Percentiles rank a stretch among this genome's conserved stretches.
These are phyloP conservation scores for Bombus superbus DNA, from an alignment of 1,140 invertebrate species.

Conservation along the genomic window DNA sequence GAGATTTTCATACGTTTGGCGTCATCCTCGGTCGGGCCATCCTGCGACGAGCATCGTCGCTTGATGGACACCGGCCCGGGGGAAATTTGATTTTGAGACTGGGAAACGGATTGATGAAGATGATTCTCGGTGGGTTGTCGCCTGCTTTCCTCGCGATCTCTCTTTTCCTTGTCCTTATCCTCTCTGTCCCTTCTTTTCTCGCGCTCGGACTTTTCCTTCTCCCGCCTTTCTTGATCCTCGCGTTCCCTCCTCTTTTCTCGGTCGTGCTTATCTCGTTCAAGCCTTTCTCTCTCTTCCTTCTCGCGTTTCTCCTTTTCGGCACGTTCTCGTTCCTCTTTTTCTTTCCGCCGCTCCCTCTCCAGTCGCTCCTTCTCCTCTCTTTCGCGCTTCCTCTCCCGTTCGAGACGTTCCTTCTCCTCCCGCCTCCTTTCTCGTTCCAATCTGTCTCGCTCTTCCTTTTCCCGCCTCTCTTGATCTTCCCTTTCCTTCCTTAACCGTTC, in stretches of 20 bases:
- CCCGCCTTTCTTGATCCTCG: slow-evolving; percentile 68
- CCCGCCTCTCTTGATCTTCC: slow-evolving; percentile 80
- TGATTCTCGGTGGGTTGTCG: slow-evolving; percentile 76
- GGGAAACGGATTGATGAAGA: slow-evolving; percentile 65
- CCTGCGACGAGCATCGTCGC: slow-evolving; percentile 90
- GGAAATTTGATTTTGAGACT: slow-evolving; percentile 76
- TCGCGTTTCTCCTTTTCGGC: slow-evolving; percentile 66
- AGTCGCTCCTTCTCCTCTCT: slow-evolving; percentile 72
- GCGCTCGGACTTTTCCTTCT: slow-evolving; percentile 66
- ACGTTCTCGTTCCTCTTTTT: slow-evolving; percentile 69
- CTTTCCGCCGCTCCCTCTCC: slow-evolving; percentile 60
- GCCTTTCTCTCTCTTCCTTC: slow-evolving; percentile 62
- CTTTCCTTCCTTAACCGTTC: slow-evolving; percentile 79
- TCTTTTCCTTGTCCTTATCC: slow-evolving; percentile 65
- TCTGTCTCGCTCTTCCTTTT: slow-evolving; percentile 74
- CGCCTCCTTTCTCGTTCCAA: slow-evolving; percentile 68
- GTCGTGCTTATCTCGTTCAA: slow-evolving; percentile 60
- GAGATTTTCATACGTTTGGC: slow-evolving; percentile 88
- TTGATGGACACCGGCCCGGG: slow-evolving; percentile 87
- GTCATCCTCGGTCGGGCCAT: slow-evolving; percentile 87
- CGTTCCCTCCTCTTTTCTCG: slow-evolving; percentile 64
- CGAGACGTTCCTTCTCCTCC: slow-evolving; percentile 74
- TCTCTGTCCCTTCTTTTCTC: slow-evolving; percentile 66
- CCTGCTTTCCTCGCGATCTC: slow-evolving; percentile 60
- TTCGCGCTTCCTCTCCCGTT: slow-evolving; percentile 72